Evolutionary conservation across 2,797 vertebrate genomes (phyloP).

Genomic region (Anguilla obscura): DNA sequence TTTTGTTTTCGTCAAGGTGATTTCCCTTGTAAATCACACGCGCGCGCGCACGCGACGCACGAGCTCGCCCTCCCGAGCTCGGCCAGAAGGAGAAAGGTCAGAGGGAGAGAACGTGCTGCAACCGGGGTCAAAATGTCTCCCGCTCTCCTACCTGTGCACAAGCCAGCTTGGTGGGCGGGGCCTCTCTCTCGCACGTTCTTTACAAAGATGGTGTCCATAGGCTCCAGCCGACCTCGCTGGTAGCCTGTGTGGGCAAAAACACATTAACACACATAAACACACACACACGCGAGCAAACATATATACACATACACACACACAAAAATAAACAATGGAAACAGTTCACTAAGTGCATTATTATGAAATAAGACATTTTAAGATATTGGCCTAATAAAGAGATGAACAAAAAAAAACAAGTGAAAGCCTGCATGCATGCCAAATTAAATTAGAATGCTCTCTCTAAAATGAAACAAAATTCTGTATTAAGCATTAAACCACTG

Average conservation of each 20-base stretch:
- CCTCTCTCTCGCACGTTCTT: conserved; percentile 93
- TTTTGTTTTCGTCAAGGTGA: conserved; percentile 25
- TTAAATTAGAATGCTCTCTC: neutral
- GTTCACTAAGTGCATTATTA: neutral
- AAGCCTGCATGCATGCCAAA: neutral
- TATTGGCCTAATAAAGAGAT: neutral
- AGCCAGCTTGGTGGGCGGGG: conserved; percentile 87
- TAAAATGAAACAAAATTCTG: neutral
- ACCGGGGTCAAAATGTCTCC: neutral
- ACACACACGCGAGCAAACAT: neutral
- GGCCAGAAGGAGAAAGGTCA: neutral
- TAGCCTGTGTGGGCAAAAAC: conserved; percentile 54
- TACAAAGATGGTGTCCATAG: conserved; percentile 98
- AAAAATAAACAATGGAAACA: neutral
- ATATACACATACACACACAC: neutral
- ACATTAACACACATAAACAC: neutral
- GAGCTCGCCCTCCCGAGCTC: neutral
- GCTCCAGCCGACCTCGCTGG: conserved; percentile 83
- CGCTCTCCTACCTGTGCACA: conserved; percentile 82
- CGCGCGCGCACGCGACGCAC: neutral
- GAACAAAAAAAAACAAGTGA: neutral
- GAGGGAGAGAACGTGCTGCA: neutral
- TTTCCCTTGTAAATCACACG: conserved; percentile 60
- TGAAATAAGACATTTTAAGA: neutral
- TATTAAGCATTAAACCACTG: neutral